Base-by-base conservation (phyloP, 2,888 invertebrate genomes). In the Geotrupes spiniger region DNA sequence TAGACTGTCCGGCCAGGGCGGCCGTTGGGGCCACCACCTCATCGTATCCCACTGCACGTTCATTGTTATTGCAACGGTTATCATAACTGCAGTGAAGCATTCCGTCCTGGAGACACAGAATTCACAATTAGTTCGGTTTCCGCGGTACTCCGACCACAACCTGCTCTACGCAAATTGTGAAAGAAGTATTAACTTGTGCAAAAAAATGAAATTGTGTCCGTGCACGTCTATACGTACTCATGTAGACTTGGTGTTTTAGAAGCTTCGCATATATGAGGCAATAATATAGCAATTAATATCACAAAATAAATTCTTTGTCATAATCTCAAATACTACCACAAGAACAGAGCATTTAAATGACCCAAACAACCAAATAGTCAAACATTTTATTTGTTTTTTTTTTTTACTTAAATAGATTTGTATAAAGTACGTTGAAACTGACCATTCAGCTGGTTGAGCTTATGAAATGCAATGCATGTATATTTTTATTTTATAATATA, bases 1-100 rank as follows among this genome's bases (percentile, higher is more conserved):
- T 28, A 47, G 49, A 51, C 49, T 59, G 54, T 58, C 49, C 53
- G 52, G 53, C 42, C 50, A 50, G 46, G 52, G 60, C 53, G 49
- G 63, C 51, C 49, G 62, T 47, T 51, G 61, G 52, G 61, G 69
- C 70, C 63, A 69, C 70, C 68, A 71, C 46, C 62, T 69, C 70
- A 60, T 72, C 70, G 63, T 65, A 69, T 63, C 71, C 73, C 66
- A 70, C 64, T 62, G 72, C 63, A 63, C 63, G 64, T 62, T 67
- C 58, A 70, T 63, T 57, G 68, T 72, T 65, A 66, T 68, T 68
- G 63, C 74, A 74, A 72, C 68, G 63, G 70, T 69, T 64, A 72
- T 70, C 72, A 73, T 70, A 72, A 70, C 72, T 70, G 69, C 74
- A 74, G 71, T 73, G 73, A 66, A 74, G 66, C 66, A 67, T 65